phyloP scores from a whole-genome alignment of 2,797 vertebrate species.

The Zalophus californianus region DNA sequence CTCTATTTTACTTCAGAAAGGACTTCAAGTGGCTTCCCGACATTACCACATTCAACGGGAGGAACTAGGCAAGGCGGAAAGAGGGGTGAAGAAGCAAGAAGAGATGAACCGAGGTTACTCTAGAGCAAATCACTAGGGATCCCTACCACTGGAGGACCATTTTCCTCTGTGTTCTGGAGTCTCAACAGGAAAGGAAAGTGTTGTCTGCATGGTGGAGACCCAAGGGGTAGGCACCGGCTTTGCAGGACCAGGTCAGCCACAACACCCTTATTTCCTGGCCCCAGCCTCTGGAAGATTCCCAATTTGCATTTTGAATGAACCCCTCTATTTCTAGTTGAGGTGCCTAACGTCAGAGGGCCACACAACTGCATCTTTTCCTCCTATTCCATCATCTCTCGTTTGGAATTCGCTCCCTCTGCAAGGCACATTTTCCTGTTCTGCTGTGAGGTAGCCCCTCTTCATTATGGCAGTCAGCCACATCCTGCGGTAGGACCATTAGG shows the following conservation, averaged over 20 bases:
- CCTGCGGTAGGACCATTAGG: neutral
- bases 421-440: neutral
- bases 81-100: neutral
- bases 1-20: neutral
- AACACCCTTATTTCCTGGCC: neutral
- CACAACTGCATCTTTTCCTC: neutral
- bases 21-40: neutral
- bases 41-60: neutral
- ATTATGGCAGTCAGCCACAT: neutral
- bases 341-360: neutral
- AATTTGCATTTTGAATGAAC: neutral
- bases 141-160: too few species aligned
- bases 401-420: neutral
- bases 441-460: neutral
- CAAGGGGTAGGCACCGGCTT: neutral
- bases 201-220: neutral
- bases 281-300: neutral
- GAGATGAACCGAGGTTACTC: accelerated
- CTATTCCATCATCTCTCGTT: neutral
- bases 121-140: neutral
- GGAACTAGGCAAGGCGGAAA: neutral
- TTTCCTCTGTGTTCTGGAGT: neutral
- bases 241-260: neutral
- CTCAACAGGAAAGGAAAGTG: neutral
- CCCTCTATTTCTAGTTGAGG: neutral